Base-by-base conservation (phyloP, 1,140 invertebrate species). In the Sarcophaga bullata region DNA sequence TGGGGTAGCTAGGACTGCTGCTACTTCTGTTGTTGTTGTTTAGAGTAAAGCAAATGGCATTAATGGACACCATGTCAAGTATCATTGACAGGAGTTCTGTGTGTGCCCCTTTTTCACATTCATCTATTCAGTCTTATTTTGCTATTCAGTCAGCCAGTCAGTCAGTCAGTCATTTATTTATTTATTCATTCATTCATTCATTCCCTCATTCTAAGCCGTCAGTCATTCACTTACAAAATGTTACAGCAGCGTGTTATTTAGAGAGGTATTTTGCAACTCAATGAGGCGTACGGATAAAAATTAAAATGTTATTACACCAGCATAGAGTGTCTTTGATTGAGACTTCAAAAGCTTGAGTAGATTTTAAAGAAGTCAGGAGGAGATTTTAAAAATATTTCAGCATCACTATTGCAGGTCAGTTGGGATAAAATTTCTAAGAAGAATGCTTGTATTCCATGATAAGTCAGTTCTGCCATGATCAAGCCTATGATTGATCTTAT, bases 51-150 rank as follows among this genome's bases (percentile, higher is more conserved):
- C 75, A n/a, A 49, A 19, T 78, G 75, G 48, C 75, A 48, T 78
- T 78, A 78, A 78, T 78, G 75, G 75, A 78, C 75, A 52, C 75
- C 75, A 78, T 78, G 75, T 78, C 75, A 78, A 78, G 75, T 78
- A 78, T 78, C 75, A 78, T 78, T 78, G 75, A 78, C 75, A 78
- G 48, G 75, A 78, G 9, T 72, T 37, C 17, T 68, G 62, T 50
- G 73, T 76, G 75, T 52, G 75, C 48, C 75, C 75, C 75, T 78
- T 78, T 76, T 76, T 19, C n/a, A 19, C 17, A 68, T 58, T 58
- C 54, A 58, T 58, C 15, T n/a, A 58, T 58, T 58, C 11, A 37
- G 25, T 37, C 25, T 37, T 37, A 37, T 37, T 37, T 37, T 37
- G 25, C 25, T 37, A 37, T 37, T 37, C 25, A 58, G 15, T 58